Base-by-base conservation (phyloP, 2,113 vertebrate genomes). In the Pyrgilauda ruficollis region DNA sequence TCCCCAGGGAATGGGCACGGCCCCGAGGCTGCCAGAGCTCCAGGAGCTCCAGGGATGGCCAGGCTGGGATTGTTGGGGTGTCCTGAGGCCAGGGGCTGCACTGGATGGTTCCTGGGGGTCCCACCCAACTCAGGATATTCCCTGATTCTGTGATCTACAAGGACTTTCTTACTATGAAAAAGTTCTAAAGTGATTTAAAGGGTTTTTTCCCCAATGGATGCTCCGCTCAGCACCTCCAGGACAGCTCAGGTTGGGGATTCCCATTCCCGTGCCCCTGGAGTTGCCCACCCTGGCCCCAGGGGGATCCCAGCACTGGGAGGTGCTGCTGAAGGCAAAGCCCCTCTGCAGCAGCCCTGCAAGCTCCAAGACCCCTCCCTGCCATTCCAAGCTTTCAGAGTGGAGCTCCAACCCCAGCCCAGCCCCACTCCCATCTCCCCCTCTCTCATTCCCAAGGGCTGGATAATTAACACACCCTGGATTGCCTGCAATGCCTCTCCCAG, bases 71-170 rank as follows among this genome's bases (percentile, higher is more conserved):
- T 85, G 41, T 15, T 77, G 63, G 44, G 37, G 53, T 21, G 53
- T 52, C 24, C 58, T 61, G 23, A 37, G 49, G 31, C 3, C 35
- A 9, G 20, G 30, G 0, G 24, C 2, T 11, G 44, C 0, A 0
- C 11, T 62, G 39, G 39, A 0, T 69, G 73, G 33, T 58, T 35
- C 23, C 0, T 58, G 50, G 0, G 31, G 4, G 11, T 61, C 27
- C 21, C 33, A 11, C 9, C 27, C 44, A 9, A 0, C 28, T 15
- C 33, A 15, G 46, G 46, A 19, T 7, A 61, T 46, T 78, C 15
- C 11, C 4, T 13, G 31, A 26, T 53, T 68, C 84, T 69, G 4
- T 28, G 19, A 39, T 50, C 63, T 50, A 15, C 12, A n/a, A 59
- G 39, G 19, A 6, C 26, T 76, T 64, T 56, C 63, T 53, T 35